Percentiles rank a stretch among this genome's conserved stretches.
Conservation (phyloP, 2,888 invertebrate genomes). For the Chloroclystis v-ata region DNA sequence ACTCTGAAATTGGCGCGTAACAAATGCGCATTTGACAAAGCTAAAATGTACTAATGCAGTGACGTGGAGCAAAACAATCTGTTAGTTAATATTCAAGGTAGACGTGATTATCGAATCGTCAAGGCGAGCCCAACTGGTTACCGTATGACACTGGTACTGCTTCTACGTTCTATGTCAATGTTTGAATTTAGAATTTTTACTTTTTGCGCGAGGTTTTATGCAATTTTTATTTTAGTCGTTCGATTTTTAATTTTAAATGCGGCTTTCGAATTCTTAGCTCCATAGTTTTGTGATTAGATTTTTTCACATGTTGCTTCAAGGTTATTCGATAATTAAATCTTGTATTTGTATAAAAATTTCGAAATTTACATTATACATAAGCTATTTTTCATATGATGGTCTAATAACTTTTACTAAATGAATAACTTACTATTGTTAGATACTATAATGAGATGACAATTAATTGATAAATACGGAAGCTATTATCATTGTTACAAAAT, state of each 20-base stretch:
- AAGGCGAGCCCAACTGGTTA: constrained; percentile 60
- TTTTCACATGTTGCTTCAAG: too few relatives aligned
- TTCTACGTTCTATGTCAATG: constrained; percentile 30
- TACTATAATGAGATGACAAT: too few relatives aligned
- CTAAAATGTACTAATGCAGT: constrained; percentile 21
- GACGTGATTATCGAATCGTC: constrained; percentile 70
- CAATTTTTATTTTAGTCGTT: too few relatives aligned
- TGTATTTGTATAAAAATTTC: too few relatives aligned
- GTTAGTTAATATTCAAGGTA: constrained; percentile 75
- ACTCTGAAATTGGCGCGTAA: constrained; percentile 7
- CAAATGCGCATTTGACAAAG: constrained; percentile 20
- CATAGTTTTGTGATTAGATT: too few relatives aligned
- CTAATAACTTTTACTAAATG: too few relatives aligned
- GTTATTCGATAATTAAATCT: too few relatives aligned
- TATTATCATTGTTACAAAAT: too few relatives aligned
- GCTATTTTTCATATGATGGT: too few relatives aligned
- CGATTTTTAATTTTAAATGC: not conserved
- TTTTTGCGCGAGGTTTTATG: constrained; percentile 11
- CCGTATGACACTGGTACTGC: constrained; percentile 25
- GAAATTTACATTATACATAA: too few relatives aligned
- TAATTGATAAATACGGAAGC: too few relatives aligned
- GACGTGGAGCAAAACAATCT: constrained; percentile 54
- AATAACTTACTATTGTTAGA: too few relatives aligned
- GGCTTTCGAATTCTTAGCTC: not conserved
- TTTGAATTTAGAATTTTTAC: constrained; percentile 29